Evolutionary conservation across 2,888 invertebrate genomes (phyloP).

Genomic region (Orthonychiurus folsomi): DNA sequence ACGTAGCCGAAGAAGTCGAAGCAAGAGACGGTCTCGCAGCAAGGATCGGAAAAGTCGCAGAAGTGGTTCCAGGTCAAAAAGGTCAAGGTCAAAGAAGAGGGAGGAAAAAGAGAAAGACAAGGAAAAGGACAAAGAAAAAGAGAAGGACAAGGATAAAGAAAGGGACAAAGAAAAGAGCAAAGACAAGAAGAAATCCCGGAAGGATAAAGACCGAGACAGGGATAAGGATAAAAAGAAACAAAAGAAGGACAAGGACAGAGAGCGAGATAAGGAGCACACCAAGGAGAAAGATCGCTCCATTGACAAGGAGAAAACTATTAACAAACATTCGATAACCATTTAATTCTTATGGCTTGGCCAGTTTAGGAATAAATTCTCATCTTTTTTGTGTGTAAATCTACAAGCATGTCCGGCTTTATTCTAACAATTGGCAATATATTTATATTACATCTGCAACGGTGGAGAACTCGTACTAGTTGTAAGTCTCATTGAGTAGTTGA

Average conservation of each 20-base stretch:
- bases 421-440: background rate
- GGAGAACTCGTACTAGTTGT: too few species aligned
- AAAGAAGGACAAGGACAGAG: background rate
- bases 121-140: conserved; percentile 43
- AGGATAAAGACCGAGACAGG: conserved; percentile 6
- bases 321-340: background rate
- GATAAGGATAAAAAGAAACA: background rate
- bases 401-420: background rate
- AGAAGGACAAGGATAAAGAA: conserved; percentile 34
- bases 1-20: conserved; percentile 23
- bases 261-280: background rate
- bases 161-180: conserved; percentile 11
- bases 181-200: too few species aligned
- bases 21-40: conserved; percentile 31
- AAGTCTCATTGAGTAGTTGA: too few species aligned
- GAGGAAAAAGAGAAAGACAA: conserved; percentile 23
- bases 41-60: conserved; percentile 22
- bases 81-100: conserved; percentile 55
- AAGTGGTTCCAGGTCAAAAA: conserved; percentile 42
- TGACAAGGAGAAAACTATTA: background rate
- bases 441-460: background rate
- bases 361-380: too few species aligned
- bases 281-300: background rate
- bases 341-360: too few species aligned
- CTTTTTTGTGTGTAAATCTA: too few species aligned